Conservation (phyloP, 2,797 vertebrate species). For the Tarsius wallacei region DNA sequence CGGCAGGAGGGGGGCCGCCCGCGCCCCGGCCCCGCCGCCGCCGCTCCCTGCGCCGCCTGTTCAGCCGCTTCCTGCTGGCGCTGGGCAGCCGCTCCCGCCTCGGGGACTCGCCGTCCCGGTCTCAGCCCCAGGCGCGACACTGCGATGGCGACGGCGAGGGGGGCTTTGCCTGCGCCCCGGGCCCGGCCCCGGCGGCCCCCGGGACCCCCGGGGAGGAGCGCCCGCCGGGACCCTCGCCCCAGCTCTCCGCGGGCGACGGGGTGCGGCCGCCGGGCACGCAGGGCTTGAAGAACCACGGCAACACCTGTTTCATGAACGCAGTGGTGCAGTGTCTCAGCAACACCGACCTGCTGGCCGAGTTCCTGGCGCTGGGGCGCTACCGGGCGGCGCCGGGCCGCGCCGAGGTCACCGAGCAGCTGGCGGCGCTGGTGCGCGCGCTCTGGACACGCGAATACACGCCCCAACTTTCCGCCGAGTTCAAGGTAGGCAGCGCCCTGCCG, state of each 20-base stretch:
- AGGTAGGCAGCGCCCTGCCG: slow-evolving; percentile 91
- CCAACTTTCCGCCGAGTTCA: slow-evolving; percentile 96
- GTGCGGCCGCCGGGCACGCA: slow-evolving; percentile 94
- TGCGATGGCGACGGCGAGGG: slow-evolving; percentile 80
- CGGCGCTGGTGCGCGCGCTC: slow-evolving; percentile 94
- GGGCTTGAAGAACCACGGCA: slow-evolving; percentile 97
- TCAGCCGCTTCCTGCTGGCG: slow-evolving; percentile 80
- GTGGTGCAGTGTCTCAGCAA: slow-evolving; percentile 98
- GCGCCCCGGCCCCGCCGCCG: slow-evolving; percentile 87
- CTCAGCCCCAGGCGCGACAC: slow-evolving; percentile 30
- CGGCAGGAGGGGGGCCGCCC: slow-evolving; percentile 6
- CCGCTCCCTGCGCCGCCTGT: slow-evolving; percentile 84
- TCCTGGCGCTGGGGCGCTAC: slow-evolving; percentile 94
- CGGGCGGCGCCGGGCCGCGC: slow-evolving; percentile 89
- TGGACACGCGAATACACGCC: slow-evolving; percentile 97
- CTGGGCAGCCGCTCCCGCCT: slow-evolving; percentile 82
- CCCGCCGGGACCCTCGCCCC: slow-evolving; percentile 68
- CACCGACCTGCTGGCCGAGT: slow-evolving; percentile 97
- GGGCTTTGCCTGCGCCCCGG: slow-evolving; percentile 77
- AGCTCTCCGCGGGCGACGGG: slow-evolving; percentile 85
- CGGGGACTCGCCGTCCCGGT: slow-evolving; percentile 65
- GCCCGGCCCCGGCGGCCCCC: neutral
- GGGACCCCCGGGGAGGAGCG: slow-evolving; percentile 71
- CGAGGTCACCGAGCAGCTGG: slow-evolving; percentile 96
- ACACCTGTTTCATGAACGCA: slow-evolving; percentile 99